A percentile compares a stretch with the other conserved stretches of the same genome.
Conservation (phyloP, 2,797 vertebrate genomes). For the Notolepis coatsorum region DNA sequence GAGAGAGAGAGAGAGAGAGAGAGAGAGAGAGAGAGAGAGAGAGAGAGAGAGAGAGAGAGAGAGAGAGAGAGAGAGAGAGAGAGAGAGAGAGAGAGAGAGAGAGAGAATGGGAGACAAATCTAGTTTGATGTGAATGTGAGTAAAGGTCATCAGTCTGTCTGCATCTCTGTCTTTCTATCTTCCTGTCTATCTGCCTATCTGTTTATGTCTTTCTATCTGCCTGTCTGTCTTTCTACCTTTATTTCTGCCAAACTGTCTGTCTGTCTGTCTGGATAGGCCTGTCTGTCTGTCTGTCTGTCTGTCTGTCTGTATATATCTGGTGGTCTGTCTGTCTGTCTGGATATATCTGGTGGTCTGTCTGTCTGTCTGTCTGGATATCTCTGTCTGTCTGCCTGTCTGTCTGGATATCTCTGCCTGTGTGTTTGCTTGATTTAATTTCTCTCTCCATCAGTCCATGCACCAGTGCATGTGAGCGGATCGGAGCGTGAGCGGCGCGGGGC, state of each 20-base stretch:
- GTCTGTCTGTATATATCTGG: too few relatives aligned
- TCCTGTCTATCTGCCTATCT: neutral
- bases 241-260: neutral
- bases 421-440: too few relatives aligned
- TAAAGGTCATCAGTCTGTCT: constrained; percentile 56
- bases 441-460: too few relatives aligned
- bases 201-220: neutral
- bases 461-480: too few relatives aligned
- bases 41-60: neutral
- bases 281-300: too few relatives aligned
- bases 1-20: neutral
- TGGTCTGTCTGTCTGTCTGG: neutral
- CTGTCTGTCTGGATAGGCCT: neutral
- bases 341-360: neutral
- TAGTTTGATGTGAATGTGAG: constrained; percentile 54
- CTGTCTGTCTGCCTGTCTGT: neutral
- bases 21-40: neutral
- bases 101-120: constrained; percentile 47
- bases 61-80: too few relatives aligned
- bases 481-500: too few relatives aligned
- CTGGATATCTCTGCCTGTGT: neutral
- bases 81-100: too few relatives aligned
- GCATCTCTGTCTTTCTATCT: constrained; percentile 10
- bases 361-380: neutral
- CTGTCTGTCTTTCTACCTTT: neutral